Evolutionary conservation across 2,113 vertebrate genomes (phyloP).

Genomic region (Meles meles): DNA sequence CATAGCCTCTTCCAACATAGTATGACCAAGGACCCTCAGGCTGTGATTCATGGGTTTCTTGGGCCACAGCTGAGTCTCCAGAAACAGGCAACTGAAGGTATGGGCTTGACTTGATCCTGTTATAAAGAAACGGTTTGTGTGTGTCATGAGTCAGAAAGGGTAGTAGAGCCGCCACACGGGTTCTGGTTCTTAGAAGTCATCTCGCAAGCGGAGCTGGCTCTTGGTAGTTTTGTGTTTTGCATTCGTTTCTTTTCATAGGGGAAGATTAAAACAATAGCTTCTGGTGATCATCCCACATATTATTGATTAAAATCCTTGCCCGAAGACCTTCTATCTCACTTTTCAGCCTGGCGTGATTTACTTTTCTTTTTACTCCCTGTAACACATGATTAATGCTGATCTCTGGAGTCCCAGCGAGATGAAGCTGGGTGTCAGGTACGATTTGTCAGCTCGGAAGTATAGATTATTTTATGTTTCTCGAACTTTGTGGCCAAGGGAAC

Average conservation of each 20-base stretch:
- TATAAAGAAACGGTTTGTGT: not conserved
- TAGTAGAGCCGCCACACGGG: not conserved
- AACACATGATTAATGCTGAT: conserved; percentile 93
- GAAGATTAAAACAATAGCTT: conserved; percentile 87
- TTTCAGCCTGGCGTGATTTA: conserved; percentile 88
- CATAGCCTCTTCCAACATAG: not conserved
- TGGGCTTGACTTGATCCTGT: not conserved
- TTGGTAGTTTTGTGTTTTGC: conserved; percentile 73
- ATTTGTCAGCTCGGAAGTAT: conserved; percentile 94
- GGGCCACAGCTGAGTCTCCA: not conserved
- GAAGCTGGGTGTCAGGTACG: conserved; percentile 89
- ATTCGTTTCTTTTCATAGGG: conserved; percentile 75
- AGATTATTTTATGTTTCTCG: conserved; percentile 95
- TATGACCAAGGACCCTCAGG: not conserved
- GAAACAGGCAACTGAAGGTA: not conserved
- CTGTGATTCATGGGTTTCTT: not conserved
- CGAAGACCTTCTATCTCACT: conserved; percentile 90
- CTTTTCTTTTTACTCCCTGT: conserved; percentile 87
- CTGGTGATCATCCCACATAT: conserved; percentile 85
- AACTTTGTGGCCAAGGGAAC: conserved; percentile 92
- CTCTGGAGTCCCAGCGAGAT: conserved; percentile 87
- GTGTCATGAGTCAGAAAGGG: not conserved
- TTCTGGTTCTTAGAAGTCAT: conserved; percentile 30
- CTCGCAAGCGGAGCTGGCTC: conserved; percentile 44
- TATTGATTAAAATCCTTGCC: conserved; percentile 93